A percentile compares a stretch with the other conserved stretches of the same genome.
These are phyloP conservation scores for Platyura marginata DNA, from an alignment of 1,140 invertebrate genomes.

Conservation along the genomic window DNA sequence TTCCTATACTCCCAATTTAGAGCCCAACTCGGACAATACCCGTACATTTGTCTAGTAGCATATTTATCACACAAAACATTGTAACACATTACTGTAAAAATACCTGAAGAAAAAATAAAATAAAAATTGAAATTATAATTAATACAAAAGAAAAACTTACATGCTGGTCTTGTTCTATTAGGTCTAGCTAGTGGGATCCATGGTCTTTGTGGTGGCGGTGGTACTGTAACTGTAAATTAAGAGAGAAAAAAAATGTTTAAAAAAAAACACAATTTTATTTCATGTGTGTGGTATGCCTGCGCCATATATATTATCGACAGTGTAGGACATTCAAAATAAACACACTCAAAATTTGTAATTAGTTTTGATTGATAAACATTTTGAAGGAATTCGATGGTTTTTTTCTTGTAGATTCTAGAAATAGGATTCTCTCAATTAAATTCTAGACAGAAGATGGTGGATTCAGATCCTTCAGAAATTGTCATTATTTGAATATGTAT, in stretches of 20 bases:
- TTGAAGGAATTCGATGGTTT: no score
- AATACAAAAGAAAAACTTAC: constrained; percentile 37
- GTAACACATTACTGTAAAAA: constrained; percentile 99
- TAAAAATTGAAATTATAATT: background rate
- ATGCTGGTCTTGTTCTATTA: constrained; percentile 66
- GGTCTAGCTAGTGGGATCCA: constrained; percentile 83
- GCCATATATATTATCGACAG: no score
- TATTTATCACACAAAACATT: constrained; percentile 99
- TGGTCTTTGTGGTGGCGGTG: constrained; percentile 73
- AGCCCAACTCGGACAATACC: constrained; percentile 94
- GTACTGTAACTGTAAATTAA: constrained; percentile 67
- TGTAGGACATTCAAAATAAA: no score
- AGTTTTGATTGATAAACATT: no score
- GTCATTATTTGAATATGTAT: no score
- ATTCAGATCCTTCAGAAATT: no score
- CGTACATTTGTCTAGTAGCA: constrained; percentile 93
- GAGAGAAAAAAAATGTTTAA: constrained; percentile 13
- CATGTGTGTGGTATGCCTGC: no score
- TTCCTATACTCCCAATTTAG: constrained; percentile 96
- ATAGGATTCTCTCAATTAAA: no score
- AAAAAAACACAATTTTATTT: no score
- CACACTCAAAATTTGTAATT: no score
- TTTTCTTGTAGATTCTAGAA: no score
- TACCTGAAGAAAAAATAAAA: constrained; percentile 38
- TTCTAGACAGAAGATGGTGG: no score